Evolutionary conservation across 2,113 vertebrate species (phyloP), one percentile per base, ranked within the genome.

Genomic region (Apodemus sylvaticus): DNA sequence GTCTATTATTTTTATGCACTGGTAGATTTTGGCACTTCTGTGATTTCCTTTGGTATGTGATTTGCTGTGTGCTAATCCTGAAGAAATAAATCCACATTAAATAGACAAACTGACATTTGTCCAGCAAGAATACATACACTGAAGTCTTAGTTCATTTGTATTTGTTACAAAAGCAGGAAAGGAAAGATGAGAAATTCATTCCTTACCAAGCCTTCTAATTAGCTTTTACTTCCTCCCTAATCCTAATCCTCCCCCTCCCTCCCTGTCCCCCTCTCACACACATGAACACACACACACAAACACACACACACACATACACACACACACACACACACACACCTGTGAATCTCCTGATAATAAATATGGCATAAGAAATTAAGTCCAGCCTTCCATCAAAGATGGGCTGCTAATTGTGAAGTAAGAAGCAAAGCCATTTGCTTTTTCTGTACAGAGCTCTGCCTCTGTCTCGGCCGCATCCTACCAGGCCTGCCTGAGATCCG

Each of bases 401-500:
- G 97, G 98, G 98, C 98, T 99, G 98, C 98, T 98, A 99, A 98
- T 99, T 98, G 98, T 98, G 98, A 98, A 98, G 98, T 98, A 98
- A 98, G 97, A 93, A 97, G 98, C 98, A 98, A 98, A 98, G 98
- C 97, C 98, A 98, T 98, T 98, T 98, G 98, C 98, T 98, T 98
- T 98, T 99, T 98, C 66, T 99, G 98, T 98, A 96, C 97, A n/a
- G n/a, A n/a, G n/a, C 79, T 98, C 97, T 99, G 99, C 98, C 98
- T 98, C 97, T 99, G 99, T 98, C 98, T 98, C 98, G 98, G 97
- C 98, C 98, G 95, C 98, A 98, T 98, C 98, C 98, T 99, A 98
- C 98, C 98, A 99, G 99, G 99, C 98, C 98, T 98, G 98, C 98
- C 99, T 98, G 98, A 98, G 98, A 98, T 98, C 98, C 96, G 98